Evolutionary conservation across 2,888 invertebrate species (phyloP).

Genomic region (Xestia rhomboidea): DNA sequence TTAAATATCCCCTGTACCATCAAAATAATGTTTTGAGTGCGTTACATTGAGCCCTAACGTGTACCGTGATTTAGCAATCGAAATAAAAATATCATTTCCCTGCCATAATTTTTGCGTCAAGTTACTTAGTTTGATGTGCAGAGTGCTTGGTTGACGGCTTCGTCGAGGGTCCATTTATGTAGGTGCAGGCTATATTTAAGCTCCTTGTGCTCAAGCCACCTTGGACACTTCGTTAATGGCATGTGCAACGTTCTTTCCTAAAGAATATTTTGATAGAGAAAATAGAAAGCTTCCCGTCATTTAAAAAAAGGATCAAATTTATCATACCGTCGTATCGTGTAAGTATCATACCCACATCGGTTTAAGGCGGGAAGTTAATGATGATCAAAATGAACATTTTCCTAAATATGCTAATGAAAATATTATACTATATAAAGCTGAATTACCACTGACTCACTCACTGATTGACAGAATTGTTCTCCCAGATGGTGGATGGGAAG

Average conservation of each 20-base stretch:
- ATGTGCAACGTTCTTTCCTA: neutral
- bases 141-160: neutral
- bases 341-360: no score
- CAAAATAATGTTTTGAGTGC: no score
- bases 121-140: neutral
- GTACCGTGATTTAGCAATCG: neutral
- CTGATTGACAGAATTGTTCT: no score
- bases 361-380: neutral
- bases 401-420: no score
- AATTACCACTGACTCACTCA: no score
- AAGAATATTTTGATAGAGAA: neutral
- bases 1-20: neutral
- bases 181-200: neutral
- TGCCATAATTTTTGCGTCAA: no score
- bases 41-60: no score
- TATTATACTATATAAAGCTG: no score
- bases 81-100: neutral
- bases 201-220: neutral
- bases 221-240: neutral
- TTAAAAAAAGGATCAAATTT: neutral
- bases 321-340: neutral
- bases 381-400: neutral
- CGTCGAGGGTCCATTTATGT: neutral
- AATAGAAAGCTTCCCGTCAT: neutral
- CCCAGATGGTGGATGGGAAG: no score